Base-by-base conservation (phyloP, 2,888 invertebrate genomes). In the Dasypolia templi region DNA sequence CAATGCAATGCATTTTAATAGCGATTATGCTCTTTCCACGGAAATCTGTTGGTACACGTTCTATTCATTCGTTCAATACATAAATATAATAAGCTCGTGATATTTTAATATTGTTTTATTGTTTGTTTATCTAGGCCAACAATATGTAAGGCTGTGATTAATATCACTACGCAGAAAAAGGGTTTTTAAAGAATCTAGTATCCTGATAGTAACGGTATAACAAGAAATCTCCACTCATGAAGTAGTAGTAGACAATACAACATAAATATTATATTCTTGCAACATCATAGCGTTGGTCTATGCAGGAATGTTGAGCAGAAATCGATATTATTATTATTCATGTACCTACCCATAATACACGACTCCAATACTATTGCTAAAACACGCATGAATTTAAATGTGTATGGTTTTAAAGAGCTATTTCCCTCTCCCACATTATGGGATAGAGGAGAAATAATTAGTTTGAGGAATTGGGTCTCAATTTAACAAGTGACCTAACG, bases 401-500 rank as follows among this genome's bases (percentile, higher is more conserved):
- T 67, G 46, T 55, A 68, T n/a, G 83, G 71, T 75, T 63, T 29
- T 69, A 66, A 66, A 75, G 51, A 69, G 58, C 49, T 22, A 69
- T 59, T 72, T 51, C 55, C n/a, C 22, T 61, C 29, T 59, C 42
- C 9, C 51, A 61, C 35, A 64, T 49, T 67, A 59, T 59, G 22
- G 53, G 19, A 22, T 59, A 58, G 42, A 46, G 49, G 39, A 55
- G 59, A 44, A 76, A 69, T 80, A 86, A 86, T 84, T 75, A 72
- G 71, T 73, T 82, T 73, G 44, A 74, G 75, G 63, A 83, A 84
- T 86, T 84, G 78, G 76, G 73, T 32, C 73, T 72, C 79, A 84
- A 73, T 84, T 76, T 79, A 84, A 84, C 69, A 73, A 79, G 83
- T 82, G 80, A 83, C 77, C 73, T 59, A 74, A 81, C 67, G 79